Conservation (phyloP, 2,797 vertebrate genomes). For the Ataeniobius toweri region DNA sequence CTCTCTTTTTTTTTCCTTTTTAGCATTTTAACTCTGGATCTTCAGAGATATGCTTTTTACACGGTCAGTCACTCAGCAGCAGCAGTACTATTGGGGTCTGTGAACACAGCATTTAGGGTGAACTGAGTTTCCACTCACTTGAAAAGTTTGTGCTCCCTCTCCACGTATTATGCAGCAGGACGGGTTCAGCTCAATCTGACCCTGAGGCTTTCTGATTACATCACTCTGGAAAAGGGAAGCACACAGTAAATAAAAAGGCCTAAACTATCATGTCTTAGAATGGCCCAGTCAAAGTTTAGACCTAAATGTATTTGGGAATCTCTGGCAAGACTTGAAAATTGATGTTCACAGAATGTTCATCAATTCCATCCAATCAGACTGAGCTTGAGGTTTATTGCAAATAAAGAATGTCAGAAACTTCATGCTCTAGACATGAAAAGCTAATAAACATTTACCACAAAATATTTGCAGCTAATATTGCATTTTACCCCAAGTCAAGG, state of each 20-base stretch:
- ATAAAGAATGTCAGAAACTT: too few species aligned
- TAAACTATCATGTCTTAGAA: neutral
- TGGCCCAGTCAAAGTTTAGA: too few species aligned
- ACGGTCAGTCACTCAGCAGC: neutral
- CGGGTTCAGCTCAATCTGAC: slow-evolving; percentile 92
- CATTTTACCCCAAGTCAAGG: neutral
- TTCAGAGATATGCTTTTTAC: neutral
- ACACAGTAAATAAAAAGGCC: neutral
- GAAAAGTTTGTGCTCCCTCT: slow-evolving; percentile 92
- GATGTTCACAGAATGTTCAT: too few species aligned
- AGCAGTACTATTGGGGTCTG: neutral
- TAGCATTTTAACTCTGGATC: neutral
- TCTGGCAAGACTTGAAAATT: too few species aligned
- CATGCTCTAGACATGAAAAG: neutral
- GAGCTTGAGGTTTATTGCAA: too few species aligned
- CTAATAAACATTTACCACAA: neutral
- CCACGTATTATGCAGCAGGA: slow-evolving; percentile 89
- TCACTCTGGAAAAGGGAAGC: slow-evolving; percentile 83
- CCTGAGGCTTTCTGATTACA: slow-evolving; percentile 92
- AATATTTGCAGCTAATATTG: neutral
- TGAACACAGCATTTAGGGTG: neutral
- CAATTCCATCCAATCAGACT: too few species aligned
- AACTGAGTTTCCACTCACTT: slow-evolving; percentile 75
- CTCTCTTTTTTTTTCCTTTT: neutral
- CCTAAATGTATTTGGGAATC: too few species aligned